Percentiles rank a stretch among this genome's conserved stretches.
Evolutionary conservation across 2,797 vertebrate genomes (phyloP).

Genomic region (Paguma larvata): DNA sequence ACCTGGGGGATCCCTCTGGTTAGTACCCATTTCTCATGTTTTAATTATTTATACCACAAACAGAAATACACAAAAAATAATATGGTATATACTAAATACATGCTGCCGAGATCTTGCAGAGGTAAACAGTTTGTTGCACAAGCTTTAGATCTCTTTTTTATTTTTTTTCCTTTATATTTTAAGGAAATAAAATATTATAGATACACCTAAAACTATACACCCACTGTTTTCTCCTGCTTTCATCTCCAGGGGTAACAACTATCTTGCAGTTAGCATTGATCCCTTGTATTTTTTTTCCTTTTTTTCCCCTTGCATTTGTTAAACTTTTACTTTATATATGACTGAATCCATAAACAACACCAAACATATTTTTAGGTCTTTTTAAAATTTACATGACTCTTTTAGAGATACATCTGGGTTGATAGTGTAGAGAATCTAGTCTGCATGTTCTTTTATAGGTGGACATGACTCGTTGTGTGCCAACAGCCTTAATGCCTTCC

Average conservation of each 20-base stretch:
- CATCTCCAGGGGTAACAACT: background rate
- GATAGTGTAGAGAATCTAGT: background rate
- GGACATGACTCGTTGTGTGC: background rate
- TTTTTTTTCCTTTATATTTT: background rate
- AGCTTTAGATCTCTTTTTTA: background rate
- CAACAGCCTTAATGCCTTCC: background rate
- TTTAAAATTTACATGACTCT: background rate
- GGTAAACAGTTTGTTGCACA: background rate
- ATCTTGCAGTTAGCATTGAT: background rate
- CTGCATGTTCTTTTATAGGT: background rate
- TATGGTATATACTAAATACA: background rate
- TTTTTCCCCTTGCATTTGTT: background rate
- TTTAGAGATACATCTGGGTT: background rate
- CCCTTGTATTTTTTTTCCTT: background rate
- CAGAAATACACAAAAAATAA: background rate
- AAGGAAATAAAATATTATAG: background rate
- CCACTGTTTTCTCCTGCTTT: background rate
- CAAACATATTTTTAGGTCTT: background rate
- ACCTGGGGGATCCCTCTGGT: background rate
- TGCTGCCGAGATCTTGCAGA: background rate
- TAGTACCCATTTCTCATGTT: background rate
- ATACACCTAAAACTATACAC: background rate
- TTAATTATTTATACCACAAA: background rate
- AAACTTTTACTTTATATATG: background rate
- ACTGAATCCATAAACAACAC: background rate